Conservation (phyloP, 2,888 invertebrate genomes). For the Microctonus hyperodae region DNA sequence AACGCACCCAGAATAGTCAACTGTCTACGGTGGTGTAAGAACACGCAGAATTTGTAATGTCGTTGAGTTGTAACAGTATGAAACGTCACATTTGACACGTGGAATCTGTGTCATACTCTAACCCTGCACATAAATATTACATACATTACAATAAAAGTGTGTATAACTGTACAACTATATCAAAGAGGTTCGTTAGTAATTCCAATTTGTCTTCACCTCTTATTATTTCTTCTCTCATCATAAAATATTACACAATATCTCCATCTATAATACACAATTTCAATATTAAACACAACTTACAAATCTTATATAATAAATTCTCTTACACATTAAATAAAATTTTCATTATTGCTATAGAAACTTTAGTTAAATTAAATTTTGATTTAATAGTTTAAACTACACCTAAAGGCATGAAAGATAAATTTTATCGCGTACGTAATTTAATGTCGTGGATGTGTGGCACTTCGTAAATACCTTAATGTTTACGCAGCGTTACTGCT, state of each 20-base stretch:
- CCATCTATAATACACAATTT: too few relatives aligned
- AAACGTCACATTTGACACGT: slow-evolving; percentile 31
- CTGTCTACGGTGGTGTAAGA: slow-evolving; percentile 31
- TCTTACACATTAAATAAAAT: not conserved
- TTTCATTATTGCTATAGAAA: not conserved
- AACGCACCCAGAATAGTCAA: slow-evolving; percentile 50
- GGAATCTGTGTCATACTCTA: slow-evolving; percentile 12
- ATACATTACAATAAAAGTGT: not conserved
- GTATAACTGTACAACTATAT: not conserved
- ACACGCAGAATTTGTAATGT: slow-evolving; percentile 54
- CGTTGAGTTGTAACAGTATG: slow-evolving; percentile 32
- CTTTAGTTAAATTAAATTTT: not conserved
- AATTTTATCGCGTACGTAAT: not conserved
- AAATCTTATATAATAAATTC: not conserved
- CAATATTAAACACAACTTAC: too few relatives aligned
- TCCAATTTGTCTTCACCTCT: slow-evolving; percentile 14
- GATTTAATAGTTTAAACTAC: not conserved
- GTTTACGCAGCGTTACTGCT: slow-evolving; percentile 12
- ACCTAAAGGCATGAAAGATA: not conserved
- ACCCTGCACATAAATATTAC: not conserved
- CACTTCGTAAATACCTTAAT: slow-evolving; percentile 23
- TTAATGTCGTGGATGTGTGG: not conserved
- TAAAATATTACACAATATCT: too few relatives aligned
- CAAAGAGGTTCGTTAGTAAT: slow-evolving; percentile 40
- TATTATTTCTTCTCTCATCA: too few relatives aligned